Percentiles rank a stretch among this genome's conserved stretches.
Conservation (phyloP, 92 coral and sea anemone genomes). For the Metridium senile region DNA sequence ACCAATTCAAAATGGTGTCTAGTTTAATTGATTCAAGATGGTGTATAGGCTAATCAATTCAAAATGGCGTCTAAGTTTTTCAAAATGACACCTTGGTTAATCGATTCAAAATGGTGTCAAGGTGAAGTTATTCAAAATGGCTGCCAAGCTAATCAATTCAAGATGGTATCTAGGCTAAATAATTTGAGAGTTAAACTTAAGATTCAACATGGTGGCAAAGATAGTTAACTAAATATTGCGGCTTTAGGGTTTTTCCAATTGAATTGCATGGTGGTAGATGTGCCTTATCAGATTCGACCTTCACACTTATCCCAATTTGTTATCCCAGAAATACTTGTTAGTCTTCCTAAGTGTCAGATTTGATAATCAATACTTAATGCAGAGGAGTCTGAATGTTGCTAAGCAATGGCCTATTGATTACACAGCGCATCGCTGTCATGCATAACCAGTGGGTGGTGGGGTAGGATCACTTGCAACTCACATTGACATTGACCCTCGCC, state of each 20-base stretch:
- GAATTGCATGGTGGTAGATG: slow-evolving; percentile 18
- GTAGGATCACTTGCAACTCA: slow-evolving; percentile 7
- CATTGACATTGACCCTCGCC: slow-evolving; percentile 18
- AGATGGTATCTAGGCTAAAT: background rate
- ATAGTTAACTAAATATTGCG: background rate
- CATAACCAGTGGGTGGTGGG: slow-evolving; percentile 28
- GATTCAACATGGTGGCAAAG: slow-evolving; percentile 18
- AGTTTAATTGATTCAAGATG: too few relatives aligned
- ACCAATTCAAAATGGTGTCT: too few relatives aligned
- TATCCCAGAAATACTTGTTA: slow-evolving; percentile 11
- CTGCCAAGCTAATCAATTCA: background rate
- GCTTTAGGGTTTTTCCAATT: slow-evolving; percentile 1
- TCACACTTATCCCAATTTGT: slow-evolving; percentile 13
- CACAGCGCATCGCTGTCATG: slow-evolving; percentile 16
- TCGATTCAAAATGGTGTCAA: too few relatives aligned
- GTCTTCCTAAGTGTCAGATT: slow-evolving; percentile 10
- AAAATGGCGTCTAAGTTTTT: background rate
- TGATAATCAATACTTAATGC: slow-evolving; percentile 11
- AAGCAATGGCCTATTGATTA: slow-evolving; percentile 21
- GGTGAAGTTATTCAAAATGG: slow-evolving; percentile 4
- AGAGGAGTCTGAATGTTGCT: slow-evolving; percentile 11
- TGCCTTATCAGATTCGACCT: slow-evolving; percentile 14
- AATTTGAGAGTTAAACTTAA: background rate
- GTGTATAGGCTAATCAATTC: too few relatives aligned
- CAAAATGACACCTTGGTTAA: background rate